Evolutionary conservation across 2,113 vertebrate species (phyloP), one percentile per base, ranked within the genome.

Genomic region (Platycercus adscitus): DNA sequence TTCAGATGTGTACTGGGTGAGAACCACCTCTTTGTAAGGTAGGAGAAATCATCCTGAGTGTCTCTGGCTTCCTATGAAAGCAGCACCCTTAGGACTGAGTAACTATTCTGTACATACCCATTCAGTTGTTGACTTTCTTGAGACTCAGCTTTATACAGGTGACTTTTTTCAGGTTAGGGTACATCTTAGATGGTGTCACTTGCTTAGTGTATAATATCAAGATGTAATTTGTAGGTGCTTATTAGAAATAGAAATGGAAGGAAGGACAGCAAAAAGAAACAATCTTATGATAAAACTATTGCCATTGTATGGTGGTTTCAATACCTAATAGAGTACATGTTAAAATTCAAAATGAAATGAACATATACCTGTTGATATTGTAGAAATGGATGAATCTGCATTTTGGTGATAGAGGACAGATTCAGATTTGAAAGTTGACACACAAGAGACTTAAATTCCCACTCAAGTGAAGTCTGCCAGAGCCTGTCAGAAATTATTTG

Each of bases 341-440:
- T 61, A 29, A 58, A 53, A 46, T 37, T 19, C 9, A 9, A 31
- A 50, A 18, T 49, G 4, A 52, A 75, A 12, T 1, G 0, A 35
- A 13, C 1, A 10, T 7, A 14, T 46, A 3, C 33, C 25, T 93
- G 37, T 7, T 8, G 2, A 3, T 47, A 1, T 2, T 10, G 4
- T 15, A 23, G 35, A 13, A 77, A 5, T 10, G 12, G 21, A 9
- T 10, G 29, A 33, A 26, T n/a, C 31, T 17, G 31, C 17, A 3
- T 8, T 10, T 25, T 5, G 6, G 25, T 49, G 78, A 13, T 10
- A 20, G 31, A 24, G 35, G 56, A 11, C 46, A 24, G 46, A 2
- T 17, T 39, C 19, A 23, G 35, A 5, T 43, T 18, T 24, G 64
- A 35, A 35, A 18, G 20, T 0, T 63, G 28, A 16, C 13, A 2